Evolutionary conservation across 23 tunicate genomes (phyloP), one percentile per base, ranked within the genome.

Genomic region (Halocynthia aurantium): DNA sequence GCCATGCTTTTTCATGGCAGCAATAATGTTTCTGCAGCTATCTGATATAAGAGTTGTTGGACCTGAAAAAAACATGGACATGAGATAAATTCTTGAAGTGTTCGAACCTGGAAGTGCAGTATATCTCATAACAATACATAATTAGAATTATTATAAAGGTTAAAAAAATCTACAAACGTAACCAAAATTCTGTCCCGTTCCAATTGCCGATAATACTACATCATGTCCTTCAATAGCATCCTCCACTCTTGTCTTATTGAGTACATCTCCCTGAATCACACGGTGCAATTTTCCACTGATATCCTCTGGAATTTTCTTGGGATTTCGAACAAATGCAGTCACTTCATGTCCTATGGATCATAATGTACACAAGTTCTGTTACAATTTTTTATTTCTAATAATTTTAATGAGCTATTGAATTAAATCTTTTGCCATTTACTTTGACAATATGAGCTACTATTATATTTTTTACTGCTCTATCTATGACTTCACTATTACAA

Each of bases 151-250:
- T 31, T 31, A 31, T 31, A 31, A 31, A 31, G 4, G 44, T 4
- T 31, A 1, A 31, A 31, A 31, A 31, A 31, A 31, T 31, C 1
- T 31, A 31, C 44, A 31, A 31, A 31, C 44, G 44, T 60, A 50
- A 81, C 85, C 61, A 8, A 81, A 50, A 49, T 51, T 78, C 8
- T 17, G 15, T 52, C 64, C 67, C 53, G 78, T 53, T 21, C 78
- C 56, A 22, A 20, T 10, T 74, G 78, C 19, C 8, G 78, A 52
- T 9, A 74, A 13, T 15, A 65, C 70, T 20, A 49, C 70, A 10
- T 65, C 70, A 65, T 65, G 22, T 65, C 70, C 70, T 65, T 65
- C 17, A 15, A 65, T 65, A 20, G 70, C 70, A 8, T 65, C 31
- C 31, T 65, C 70, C 22, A 65, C 70, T 10, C 10, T 10, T 11